Percentiles rank a stretch among this genome's conserved stretches.
Evolutionary conservation across 1,140 invertebrate species (phyloP).

Genomic region (Drosophila seguyi): DNA sequence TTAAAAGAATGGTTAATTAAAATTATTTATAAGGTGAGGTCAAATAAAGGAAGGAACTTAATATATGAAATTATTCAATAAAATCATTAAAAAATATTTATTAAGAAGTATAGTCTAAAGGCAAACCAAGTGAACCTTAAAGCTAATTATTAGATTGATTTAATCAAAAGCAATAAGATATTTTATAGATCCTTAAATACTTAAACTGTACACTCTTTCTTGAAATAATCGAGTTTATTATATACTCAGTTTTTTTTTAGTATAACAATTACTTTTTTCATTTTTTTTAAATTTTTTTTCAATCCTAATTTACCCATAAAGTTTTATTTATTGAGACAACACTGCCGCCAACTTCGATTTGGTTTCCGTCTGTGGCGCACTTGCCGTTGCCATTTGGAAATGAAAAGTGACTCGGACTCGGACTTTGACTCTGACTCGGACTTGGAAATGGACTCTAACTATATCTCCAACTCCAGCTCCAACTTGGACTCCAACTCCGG

Average conservation of each 20-base stretch:
- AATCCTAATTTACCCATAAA: not conserved
- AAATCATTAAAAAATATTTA: too few relatives aligned
- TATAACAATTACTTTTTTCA: not conserved
- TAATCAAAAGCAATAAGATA: too few relatives aligned
- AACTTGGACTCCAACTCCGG: slow-evolving; percentile 20
- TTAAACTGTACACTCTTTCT: not conserved
- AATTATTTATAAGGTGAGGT: too few relatives aligned
- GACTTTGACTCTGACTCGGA: slow-evolving; percentile 33
- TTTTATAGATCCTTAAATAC: too few relatives aligned
- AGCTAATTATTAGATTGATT: rapidly evolving
- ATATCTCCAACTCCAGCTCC: slow-evolving; percentile 15
- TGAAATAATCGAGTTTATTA: not conserved
- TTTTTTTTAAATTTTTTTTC: not conserved
- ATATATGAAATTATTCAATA: too few relatives aligned
- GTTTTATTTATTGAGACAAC: slow-evolving; percentile 8
- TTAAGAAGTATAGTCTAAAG: not conserved
- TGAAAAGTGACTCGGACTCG: slow-evolving; percentile 73
- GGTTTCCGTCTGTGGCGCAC: slow-evolving; percentile 57
- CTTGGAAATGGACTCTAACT: slow-evolving; percentile 36
- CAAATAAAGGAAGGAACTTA: too few relatives aligned
- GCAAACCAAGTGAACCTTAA: not conserved
- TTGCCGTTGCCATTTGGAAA: slow-evolving; percentile 81
- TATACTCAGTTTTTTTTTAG: rapidly evolving
- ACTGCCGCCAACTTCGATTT: slow-evolving; percentile 34
- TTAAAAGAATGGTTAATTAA: not conserved